Conservation (phyloP, 2,113 vertebrate species). For the Haplotaxodon microlepis region DNA sequence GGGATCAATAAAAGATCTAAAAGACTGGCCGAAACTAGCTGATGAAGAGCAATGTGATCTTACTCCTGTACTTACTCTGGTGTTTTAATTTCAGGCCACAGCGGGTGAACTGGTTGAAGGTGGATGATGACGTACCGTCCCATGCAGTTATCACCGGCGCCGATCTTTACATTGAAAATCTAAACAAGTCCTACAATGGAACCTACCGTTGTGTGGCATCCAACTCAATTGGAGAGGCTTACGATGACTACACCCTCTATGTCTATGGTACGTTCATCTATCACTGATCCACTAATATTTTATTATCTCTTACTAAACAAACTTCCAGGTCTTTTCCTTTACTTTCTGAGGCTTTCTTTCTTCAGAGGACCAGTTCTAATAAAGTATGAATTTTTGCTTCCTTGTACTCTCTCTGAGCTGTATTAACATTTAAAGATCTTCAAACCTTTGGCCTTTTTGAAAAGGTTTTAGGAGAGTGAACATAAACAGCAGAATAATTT, state of each 20-base stretch:
- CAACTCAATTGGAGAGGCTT: constrained; percentile 88
- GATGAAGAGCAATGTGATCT: constrained; percentile 87
- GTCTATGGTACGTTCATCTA: constrained; percentile 86
- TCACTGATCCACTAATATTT: not conserved
- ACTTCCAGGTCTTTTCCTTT: not conserved
- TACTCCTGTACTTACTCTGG: not conserved
- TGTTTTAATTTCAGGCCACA: constrained; percentile 75
- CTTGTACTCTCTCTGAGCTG: not conserved
- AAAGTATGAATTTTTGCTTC: not conserved
- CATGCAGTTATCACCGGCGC: constrained; percentile 86
- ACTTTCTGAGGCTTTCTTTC: not conserved
- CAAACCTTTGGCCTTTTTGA: not conserved
- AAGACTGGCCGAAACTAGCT: constrained; percentile 89
- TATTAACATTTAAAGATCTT: not conserved
- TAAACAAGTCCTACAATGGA: constrained; percentile 98
- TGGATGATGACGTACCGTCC: constrained; percentile 93
- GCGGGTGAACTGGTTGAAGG: constrained; percentile 88
- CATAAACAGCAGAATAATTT: not conserved
- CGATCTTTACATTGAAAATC: constrained; percentile 92
- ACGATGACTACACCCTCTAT: constrained; percentile 93
- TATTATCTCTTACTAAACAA: not conserved
- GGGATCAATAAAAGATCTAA: constrained; percentile 98
- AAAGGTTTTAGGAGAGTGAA: not conserved
- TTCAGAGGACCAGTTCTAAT: not conserved
- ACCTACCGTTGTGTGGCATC: constrained; percentile 95